Conservation (phyloP, 2,888 invertebrate species). For the Drosophila austrosaltans region DNA sequence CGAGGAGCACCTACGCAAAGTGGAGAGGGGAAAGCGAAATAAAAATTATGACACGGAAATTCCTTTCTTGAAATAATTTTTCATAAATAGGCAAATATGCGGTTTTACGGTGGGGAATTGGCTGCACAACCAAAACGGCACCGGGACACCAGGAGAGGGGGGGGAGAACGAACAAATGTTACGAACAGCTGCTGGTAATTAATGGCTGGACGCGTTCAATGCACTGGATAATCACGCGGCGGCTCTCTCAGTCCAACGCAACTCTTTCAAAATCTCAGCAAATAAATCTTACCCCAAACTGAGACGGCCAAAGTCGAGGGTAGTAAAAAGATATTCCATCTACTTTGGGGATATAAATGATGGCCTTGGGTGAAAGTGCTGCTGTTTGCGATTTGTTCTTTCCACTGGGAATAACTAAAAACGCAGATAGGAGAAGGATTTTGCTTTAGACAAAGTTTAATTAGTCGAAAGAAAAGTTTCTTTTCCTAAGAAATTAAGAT, state of each 20-base stretch:
- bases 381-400: constrained; percentile 62
- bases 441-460: constrained; percentile 18
- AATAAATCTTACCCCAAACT: constrained; percentile 64
- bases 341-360: constrained; percentile 61
- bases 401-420: constrained; percentile 1
- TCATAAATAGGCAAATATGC: constrained; percentile 72
- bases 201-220: constrained; percentile 76
- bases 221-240: constrained; percentile 77
- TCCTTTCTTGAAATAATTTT: constrained; percentile 60
- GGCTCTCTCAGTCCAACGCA: constrained; percentile 49
- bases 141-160: not conserved
- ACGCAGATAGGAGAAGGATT: constrained; percentile 9
- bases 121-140: not conserved
- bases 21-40: constrained; percentile 12
- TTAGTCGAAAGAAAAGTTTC: constrained; percentile 8
- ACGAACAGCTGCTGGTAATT: constrained; percentile 76
- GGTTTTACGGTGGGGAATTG: constrained; percentile 30
- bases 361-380: constrained; percentile 55
- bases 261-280: constrained; percentile 74
- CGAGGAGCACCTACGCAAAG: constrained; percentile 60
- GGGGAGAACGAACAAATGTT: constrained; percentile 1
- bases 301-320: constrained; percentile 42
- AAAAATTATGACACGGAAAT: constrained; percentile 58
- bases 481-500: not conserved
- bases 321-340: constrained; percentile 51